Evolutionary conservation across 2,113 vertebrate genomes (phyloP).

Genomic region (Hippopotamus amphibius): DNA sequence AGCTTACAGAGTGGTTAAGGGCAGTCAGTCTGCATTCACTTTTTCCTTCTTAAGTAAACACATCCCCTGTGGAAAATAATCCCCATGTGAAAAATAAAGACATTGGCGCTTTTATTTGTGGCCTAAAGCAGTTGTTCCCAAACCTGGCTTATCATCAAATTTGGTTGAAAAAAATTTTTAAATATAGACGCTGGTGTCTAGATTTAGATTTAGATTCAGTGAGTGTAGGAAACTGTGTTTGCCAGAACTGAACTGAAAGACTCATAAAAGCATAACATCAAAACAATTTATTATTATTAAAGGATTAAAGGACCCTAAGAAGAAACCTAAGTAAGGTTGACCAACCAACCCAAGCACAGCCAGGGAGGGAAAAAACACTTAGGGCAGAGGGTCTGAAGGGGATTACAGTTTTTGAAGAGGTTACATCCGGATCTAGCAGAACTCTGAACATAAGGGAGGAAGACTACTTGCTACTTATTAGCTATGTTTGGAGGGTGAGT

Average conservation of each 20-base stretch:
- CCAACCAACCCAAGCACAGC: background rate
- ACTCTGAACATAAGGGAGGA: background rate
- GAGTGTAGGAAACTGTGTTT: slow-evolving; percentile 39
- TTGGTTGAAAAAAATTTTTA: background rate
- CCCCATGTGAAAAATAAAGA: slow-evolving; percentile 48
- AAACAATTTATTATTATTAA: slow-evolving; percentile 58
- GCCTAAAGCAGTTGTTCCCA: slow-evolving; percentile 8
- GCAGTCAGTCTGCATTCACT: background rate
- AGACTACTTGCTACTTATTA: background rate
- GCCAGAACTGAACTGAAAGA: slow-evolving; percentile 60
- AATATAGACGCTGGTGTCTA: slow-evolving; percentile 19
- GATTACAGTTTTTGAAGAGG: background rate
- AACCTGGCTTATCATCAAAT: slow-evolving; percentile 51
- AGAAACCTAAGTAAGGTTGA: slow-evolving; percentile 33
- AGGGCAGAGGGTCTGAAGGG: background rate
- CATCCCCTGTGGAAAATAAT: slow-evolving; percentile 47
- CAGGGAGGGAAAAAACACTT: background rate
- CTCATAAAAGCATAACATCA: slow-evolving; percentile 6
- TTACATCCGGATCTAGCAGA: background rate
- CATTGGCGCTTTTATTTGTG: background rate
- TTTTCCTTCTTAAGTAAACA: slow-evolving; percentile 53
- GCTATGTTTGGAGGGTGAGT: background rate
- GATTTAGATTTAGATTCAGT: slow-evolving; percentile 56
- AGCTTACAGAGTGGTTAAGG: background rate
- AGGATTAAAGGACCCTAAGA: slow-evolving; percentile 32